Conservation (phyloP, 2,113 vertebrate genomes). For the Alligator sinensis region DNA sequence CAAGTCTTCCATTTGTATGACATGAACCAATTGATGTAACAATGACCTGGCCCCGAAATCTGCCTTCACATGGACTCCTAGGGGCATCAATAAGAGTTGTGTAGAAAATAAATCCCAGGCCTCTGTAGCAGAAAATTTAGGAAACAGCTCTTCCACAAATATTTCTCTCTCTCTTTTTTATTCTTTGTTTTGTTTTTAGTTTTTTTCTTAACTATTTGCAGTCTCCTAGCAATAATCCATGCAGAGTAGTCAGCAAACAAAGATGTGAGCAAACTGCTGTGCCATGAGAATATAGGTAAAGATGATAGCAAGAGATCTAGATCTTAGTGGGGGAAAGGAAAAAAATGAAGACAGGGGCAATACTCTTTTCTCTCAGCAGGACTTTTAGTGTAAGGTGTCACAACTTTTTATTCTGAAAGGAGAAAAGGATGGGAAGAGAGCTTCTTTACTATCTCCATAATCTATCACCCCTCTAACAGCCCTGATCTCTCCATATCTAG, state of each 20-base stretch:
- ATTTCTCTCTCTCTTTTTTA: background rate
- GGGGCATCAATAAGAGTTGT: background rate
- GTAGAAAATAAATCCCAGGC: background rate
- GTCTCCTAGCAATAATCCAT: background rate
- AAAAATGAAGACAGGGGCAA: background rate
- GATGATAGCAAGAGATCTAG: background rate
- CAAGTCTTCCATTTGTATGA: background rate
- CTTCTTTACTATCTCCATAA: background rate
- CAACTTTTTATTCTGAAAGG: background rate
- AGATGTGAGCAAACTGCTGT: background rate
- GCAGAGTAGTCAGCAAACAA: background rate
- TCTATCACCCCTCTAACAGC: background rate
- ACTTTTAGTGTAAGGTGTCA: background rate
- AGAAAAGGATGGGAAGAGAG: background rate
- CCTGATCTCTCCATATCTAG: background rate
- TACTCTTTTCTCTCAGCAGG: background rate
- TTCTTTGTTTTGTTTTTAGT: no score
- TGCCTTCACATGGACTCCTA: background rate
- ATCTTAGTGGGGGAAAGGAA: background rate
- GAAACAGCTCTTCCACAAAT: background rate
- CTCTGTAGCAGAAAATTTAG: background rate
- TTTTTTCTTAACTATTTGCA: no score
- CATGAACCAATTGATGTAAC: background rate
- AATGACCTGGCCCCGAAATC: conserved; percentile 7
- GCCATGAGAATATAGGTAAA: background rate